Conservation (phyloP, 2,113 vertebrate species). For the Grantiella picta region DNA sequence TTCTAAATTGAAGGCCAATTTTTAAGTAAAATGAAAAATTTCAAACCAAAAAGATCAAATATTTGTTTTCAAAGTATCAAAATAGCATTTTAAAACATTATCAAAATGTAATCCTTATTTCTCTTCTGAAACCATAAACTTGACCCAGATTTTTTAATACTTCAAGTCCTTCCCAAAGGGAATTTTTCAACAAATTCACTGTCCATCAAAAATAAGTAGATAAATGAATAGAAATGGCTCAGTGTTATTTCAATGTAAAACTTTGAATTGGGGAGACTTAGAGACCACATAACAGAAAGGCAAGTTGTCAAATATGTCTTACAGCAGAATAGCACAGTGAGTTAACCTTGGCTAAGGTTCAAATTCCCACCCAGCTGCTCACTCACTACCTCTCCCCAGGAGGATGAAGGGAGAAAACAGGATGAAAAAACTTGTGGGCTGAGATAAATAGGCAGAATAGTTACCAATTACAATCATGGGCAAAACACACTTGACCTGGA, state of each 20-base stretch:
- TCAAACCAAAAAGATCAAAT: background rate
- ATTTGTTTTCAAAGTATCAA: background rate
- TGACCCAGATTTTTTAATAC: conserved; percentile 16
- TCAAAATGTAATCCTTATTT: background rate
- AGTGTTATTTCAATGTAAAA: background rate
- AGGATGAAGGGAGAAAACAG: background rate
- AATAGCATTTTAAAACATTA: background rate
- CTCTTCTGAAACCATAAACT: background rate
- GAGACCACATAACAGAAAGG: background rate
- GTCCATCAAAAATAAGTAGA: background rate
- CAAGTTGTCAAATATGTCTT: background rate
- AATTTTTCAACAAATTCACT: conserved; percentile 2
- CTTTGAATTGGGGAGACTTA: background rate
- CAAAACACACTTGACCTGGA: background rate
- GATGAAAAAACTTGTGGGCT: background rate
- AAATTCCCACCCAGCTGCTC: background rate
- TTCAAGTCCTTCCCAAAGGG: background rate
- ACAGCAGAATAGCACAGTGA: accelerated
- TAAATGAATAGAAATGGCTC: background rate
- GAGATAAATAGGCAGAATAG: background rate
- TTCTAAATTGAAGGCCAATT: background rate
- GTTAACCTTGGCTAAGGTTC: background rate
- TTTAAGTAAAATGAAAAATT: background rate
- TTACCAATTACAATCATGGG: background rate
- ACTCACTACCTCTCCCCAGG: background rate